phyloP scores from a whole-genome alignment of 1,140 invertebrate species.

The Lerema accius region DNA sequence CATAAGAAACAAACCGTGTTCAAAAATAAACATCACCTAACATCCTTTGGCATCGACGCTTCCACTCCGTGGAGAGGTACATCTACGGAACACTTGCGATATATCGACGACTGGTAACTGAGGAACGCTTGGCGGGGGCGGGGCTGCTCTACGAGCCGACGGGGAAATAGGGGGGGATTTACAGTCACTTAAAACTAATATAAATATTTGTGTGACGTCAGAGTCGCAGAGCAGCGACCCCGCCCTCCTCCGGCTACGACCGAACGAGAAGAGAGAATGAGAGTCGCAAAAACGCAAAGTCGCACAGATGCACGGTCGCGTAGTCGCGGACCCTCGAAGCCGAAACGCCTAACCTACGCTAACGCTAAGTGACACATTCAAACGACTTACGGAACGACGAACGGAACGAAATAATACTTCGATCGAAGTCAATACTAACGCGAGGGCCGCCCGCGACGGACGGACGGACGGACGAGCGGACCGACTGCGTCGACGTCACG shows the following conservation, averaged over 20 bases:
- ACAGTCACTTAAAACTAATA: slow-evolving; percentile 21
- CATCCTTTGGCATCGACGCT: slow-evolving; percentile 29
- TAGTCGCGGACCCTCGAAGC: slow-evolving; percentile 22
- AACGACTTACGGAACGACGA: slow-evolving; percentile 25
- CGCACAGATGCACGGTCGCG: slow-evolving; percentile 2
- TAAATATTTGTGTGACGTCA: slow-evolving; percentile 17
- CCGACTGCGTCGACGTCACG: too few relatives aligned
- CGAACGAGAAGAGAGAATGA: slow-evolving; percentile 20
- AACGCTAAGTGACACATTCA: slow-evolving; percentile 35
- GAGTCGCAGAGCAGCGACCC: slow-evolving; percentile 11
- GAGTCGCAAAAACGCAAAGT: slow-evolving; percentile 20
- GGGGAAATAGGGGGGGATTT: neutral
- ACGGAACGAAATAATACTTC: slow-evolving; percentile 40
- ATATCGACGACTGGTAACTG: slow-evolving; percentile 21
- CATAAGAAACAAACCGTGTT: slow-evolving; percentile 53
- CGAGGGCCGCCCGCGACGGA: slow-evolving; percentile 15
- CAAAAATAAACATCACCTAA: slow-evolving; percentile 28
- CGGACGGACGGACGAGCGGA: neutral
- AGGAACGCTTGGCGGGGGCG: slow-evolving; percentile 10
- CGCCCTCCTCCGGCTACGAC: slow-evolving; percentile 8
- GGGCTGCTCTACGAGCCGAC: neutral
- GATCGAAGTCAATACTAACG: slow-evolving; percentile 32
- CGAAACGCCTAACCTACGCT: slow-evolving; percentile 38
- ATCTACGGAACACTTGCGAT: slow-evolving; percentile 10
- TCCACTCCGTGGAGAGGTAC: slow-evolving; percentile 26